Percentiles rank a stretch among this genome's conserved stretches.
Conservation (phyloP, 2,888 invertebrate genomes). For the Tryphoninae sp. region DNA sequence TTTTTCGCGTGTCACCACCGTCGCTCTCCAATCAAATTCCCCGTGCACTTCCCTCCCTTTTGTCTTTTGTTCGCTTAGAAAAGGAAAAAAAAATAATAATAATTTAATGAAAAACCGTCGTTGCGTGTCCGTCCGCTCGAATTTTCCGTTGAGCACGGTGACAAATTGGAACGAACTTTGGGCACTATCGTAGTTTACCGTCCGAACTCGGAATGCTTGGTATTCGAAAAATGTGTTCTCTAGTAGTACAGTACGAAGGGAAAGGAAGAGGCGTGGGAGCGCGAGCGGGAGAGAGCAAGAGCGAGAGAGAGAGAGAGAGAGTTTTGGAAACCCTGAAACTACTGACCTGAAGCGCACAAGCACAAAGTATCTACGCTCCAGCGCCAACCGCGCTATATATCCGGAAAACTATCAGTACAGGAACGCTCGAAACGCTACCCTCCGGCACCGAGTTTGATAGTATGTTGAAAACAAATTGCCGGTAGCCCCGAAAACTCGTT, state of each 20-base stretch:
- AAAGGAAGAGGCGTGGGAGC: neutral
- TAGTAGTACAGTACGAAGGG: neutral
- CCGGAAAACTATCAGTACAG: constrained; percentile 27
- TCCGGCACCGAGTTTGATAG: neutral
- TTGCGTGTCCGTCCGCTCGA: constrained; percentile 19
- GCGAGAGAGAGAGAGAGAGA: neutral
- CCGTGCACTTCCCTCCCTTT: neutral
- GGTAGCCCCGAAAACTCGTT: constrained; percentile 52
- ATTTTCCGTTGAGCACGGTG: constrained; percentile 47
- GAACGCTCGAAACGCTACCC: constrained; percentile 11
- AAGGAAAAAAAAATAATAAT: neutral
- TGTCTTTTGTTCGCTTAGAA: constrained; percentile 2
- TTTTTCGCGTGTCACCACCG: neutral
- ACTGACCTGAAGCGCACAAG: constrained; percentile 25
- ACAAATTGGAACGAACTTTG: constrained; percentile 59
- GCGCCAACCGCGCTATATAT: constrained; percentile 20
- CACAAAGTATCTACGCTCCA: constrained; percentile 10
- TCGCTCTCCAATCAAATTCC: neutral
- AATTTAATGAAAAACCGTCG: neutral
- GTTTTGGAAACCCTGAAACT: neutral
- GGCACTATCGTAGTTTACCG: constrained; percentile 28
- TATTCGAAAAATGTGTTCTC: constrained; percentile 59
- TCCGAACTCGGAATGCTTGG: constrained; percentile 48
- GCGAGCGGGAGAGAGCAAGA: neutral
- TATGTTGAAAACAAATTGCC: constrained; percentile 52